phyloP scores from a whole-genome alignment of 2,113 vertebrate species.

The Cinclus mexicanus region DNA sequence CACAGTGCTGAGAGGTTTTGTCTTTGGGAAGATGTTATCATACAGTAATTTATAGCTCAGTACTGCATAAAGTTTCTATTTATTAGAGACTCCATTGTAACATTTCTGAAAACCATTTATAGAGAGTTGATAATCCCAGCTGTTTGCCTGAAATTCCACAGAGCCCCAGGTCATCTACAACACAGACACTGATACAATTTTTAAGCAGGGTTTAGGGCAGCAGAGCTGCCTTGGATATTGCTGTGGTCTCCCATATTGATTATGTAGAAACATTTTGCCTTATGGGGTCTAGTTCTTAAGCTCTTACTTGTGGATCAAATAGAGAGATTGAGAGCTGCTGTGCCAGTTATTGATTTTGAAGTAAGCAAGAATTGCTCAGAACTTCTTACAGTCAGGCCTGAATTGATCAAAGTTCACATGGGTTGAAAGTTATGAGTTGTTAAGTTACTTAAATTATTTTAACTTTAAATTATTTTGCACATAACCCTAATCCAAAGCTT shows the following conservation, averaged over 20 bases:
- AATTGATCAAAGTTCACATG: conserved; percentile 1
- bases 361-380: background rate
- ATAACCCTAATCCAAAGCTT: background rate
- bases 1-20: background rate
- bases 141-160: conserved; percentile 5
- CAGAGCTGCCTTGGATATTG: background rate
- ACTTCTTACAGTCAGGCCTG: background rate
- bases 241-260: background rate
- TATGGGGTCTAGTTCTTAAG: conserved; percentile 18
- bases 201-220: background rate
- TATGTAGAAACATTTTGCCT: background rate
- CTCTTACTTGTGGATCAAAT: conserved; percentile 25
- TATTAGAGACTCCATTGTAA: background rate
- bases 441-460: background rate
- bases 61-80: background rate
- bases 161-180: background rate
- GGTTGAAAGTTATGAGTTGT: background rate
- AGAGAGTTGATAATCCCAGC: background rate
- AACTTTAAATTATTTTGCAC: background rate
- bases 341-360: conserved; percentile 11
- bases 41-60: conserved; percentile 1
- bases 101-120: background rate
- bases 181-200: background rate
- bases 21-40: conserved; percentile 25
- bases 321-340: background rate